Percentiles rank a stretch among this genome's conserved stretches.
phyloP scores from a whole-genome alignment of 2,113 vertebrate species.

The Perognathus longimembris region DNA sequence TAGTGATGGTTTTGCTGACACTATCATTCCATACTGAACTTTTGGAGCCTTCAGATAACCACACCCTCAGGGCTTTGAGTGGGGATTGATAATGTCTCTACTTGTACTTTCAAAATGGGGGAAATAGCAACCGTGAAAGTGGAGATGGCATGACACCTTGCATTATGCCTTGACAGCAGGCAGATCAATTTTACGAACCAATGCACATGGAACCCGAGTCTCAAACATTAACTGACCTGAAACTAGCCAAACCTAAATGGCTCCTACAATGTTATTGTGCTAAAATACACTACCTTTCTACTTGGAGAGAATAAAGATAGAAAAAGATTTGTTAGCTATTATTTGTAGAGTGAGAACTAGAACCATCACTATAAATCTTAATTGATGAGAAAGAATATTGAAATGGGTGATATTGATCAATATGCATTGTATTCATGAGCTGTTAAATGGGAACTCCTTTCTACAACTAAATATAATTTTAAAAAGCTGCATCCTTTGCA shows the following conservation, averaged over 20 bases:
- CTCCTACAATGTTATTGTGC: not conserved
- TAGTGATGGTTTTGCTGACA: not conserved
- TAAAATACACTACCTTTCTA: not conserved
- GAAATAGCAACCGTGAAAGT: not conserved
- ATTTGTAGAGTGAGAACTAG: not conserved
- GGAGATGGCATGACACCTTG: not conserved
- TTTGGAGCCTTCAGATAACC: not conserved
- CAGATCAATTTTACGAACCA: not conserved
- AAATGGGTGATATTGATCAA: too few relatives aligned
- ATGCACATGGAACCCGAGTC: not conserved
- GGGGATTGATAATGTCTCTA: not conserved
- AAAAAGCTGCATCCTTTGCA: too few relatives aligned
- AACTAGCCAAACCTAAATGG: not conserved
- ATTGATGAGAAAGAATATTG: too few relatives aligned
- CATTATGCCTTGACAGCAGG: not conserved
- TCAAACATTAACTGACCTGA: conserved; percentile 26
- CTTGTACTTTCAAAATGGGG: not conserved
- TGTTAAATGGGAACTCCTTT: too few relatives aligned
- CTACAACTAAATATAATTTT: too few relatives aligned
- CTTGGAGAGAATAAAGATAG: not conserved
- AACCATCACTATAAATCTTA: not conserved
- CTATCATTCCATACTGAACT: not conserved
- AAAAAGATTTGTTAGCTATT: conserved; percentile 19
- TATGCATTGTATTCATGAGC: too few relatives aligned
- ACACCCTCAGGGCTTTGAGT: not conserved